Conservation (phyloP, 2,888 invertebrate genomes). For the Coremacera marginata region DNA sequence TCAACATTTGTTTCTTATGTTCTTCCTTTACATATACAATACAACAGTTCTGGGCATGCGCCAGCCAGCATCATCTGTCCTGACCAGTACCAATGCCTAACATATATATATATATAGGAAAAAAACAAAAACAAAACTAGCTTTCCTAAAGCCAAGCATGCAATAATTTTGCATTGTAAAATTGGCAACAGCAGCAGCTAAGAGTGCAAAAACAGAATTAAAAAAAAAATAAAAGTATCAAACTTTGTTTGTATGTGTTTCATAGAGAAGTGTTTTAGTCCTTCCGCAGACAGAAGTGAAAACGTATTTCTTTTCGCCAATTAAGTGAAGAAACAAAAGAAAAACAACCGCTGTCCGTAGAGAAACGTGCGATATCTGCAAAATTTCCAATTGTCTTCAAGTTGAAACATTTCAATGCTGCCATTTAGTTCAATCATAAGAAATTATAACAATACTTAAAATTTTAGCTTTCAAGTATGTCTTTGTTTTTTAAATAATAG, state of each 20-base stretch:
- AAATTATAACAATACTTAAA: slow-evolving; percentile 39
- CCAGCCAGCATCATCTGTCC: slow-evolving; percentile 31
- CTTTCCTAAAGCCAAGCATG: slow-evolving; percentile 6
- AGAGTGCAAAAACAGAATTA: background rate
- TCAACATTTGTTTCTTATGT: background rate
- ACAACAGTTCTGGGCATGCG: slow-evolving; percentile 11
- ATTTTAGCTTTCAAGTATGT: slow-evolving; percentile 39
- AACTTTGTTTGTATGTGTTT: slow-evolving; percentile 18
- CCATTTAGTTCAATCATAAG: slow-evolving; percentile 21
- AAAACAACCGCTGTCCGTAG: background rate
- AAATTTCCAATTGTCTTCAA: slow-evolving; percentile 33
- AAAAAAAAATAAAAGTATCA: too few species aligned
- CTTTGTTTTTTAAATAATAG: background rate
- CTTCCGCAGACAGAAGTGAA: slow-evolving; percentile 39
- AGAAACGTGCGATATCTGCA: slow-evolving; percentile 8
- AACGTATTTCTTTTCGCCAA: background rate
- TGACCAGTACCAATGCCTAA: slow-evolving; percentile 13
- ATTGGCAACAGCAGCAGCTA: slow-evolving; percentile 19
- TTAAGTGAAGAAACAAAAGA: background rate
- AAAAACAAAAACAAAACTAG: slow-evolving; percentile 17
- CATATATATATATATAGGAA: too few species aligned
- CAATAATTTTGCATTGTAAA: slow-evolving; percentile 11
- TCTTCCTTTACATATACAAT: background rate
- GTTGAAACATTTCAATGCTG: slow-evolving; percentile 5
- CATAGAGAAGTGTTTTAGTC: slow-evolving; percentile 35